phyloP scores from a whole-genome alignment of 2,888 invertebrate species.

The Erynnis tages region DNA sequence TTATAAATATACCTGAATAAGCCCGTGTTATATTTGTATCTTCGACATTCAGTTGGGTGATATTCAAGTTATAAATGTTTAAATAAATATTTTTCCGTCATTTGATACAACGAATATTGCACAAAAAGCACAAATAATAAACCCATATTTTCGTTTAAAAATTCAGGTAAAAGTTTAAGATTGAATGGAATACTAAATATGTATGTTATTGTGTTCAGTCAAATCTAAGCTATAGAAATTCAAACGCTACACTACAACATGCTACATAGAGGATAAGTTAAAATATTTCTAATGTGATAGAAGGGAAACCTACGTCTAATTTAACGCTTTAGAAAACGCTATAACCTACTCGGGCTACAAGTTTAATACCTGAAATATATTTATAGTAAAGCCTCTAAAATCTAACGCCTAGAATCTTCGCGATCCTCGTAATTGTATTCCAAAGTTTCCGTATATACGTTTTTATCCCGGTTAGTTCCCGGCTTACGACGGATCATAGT shows the following conservation, averaged over 20 bases:
- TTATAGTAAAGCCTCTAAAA: conserved; percentile 49
- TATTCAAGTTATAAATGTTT: not conserved
- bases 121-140: no score
- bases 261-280: conserved; percentile 53
- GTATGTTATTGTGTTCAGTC: conserved; percentile 50
- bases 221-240: conserved; percentile 62
- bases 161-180: no score
- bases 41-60: not conserved
- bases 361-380: conserved; percentile 62
- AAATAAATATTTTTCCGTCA: no score
- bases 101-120: no score
- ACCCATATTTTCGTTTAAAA: no score
- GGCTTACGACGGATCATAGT: conserved; percentile 39
- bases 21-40: not conserved
- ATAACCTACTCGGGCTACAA: conserved; percentile 49
- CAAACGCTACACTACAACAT: conserved; percentile 63
- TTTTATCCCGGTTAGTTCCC: conserved; percentile 36
- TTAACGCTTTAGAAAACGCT: conserved; percentile 34
- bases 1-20: conserved; percentile 15
- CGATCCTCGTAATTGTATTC: conserved; percentile 45
- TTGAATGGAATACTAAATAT: not conserved
- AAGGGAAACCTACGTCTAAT: conserved; percentile 35
- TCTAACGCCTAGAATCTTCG: conserved; percentile 49
- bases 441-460: conserved; percentile 31
- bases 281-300: conserved; percentile 36